A percentile compares a stretch with the other conserved stretches of the same genome.
phyloP scores from a whole-genome alignment of 1,140 invertebrate genomes.

The Tachypleus tridentatus region DNA sequence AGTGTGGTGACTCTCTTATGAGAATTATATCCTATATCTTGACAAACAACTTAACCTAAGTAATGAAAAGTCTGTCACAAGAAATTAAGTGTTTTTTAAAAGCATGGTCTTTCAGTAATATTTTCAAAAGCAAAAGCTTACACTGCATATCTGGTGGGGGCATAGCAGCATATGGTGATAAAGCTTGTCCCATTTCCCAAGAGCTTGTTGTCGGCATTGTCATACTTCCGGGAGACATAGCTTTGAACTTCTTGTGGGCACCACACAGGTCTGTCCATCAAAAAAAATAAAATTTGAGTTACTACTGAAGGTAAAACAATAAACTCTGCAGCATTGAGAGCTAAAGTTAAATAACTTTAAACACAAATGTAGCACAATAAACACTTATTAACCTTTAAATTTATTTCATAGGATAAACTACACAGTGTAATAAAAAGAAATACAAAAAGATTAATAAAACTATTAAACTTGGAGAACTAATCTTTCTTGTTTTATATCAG shows the following conservation, averaged over 20 bases:
- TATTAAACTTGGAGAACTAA: too few relatives aligned
- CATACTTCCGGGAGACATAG: slow-evolving; percentile 88
- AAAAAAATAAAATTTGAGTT: background rate
- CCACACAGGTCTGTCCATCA: slow-evolving; percentile 15
- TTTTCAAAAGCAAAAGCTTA: slow-evolving; percentile 29
- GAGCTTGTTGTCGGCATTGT: slow-evolving; percentile 82
- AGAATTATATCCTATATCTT: too few relatives aligned
- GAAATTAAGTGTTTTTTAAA: background rate
- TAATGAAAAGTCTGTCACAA: background rate
- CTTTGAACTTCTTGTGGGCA: slow-evolving; percentile 48
- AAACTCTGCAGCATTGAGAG: background rate
- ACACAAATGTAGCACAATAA: too few relatives aligned
- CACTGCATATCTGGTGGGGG: slow-evolving; percentile 82
- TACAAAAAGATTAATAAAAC: too few relatives aligned
- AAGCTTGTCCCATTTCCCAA: slow-evolving; percentile 77
- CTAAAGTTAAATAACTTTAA: background rate
- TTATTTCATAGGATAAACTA: too few relatives aligned
- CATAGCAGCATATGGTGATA: slow-evolving; percentile 58
- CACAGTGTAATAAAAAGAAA: too few relatives aligned
- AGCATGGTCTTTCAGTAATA: too few relatives aligned
- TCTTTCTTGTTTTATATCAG: too few relatives aligned
- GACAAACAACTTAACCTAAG: too few relatives aligned
- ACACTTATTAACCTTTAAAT: too few relatives aligned
- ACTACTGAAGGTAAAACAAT: background rate
- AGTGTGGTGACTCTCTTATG: too few relatives aligned